These are phyloP conservation scores for Papilio demoleus DNA, from an alignment of 2,888 invertebrate species.

Conservation along the genomic window DNA sequence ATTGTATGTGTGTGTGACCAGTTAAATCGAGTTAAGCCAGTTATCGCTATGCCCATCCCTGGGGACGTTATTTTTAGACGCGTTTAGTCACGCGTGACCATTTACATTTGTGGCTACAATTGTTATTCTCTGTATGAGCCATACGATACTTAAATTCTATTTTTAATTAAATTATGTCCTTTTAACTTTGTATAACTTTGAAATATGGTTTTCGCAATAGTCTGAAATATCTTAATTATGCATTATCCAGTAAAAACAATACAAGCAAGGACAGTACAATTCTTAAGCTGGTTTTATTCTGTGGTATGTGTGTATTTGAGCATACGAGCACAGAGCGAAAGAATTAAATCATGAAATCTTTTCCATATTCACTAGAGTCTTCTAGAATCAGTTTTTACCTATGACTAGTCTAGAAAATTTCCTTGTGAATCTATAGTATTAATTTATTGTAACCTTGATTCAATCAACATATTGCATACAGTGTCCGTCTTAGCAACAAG, in stretches of 20 bases:
- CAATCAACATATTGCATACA: background rate
- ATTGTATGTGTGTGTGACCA: conserved; percentile 61
- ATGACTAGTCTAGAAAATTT: background rate
- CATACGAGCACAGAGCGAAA: too few relatives aligned
- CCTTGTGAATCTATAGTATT: background rate
- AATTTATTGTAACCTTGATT: conserved; percentile 17
- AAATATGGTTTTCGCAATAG: background rate
- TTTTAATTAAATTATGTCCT: background rate
- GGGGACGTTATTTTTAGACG: conserved; percentile 67
- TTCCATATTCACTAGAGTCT: too few relatives aligned
- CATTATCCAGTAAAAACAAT: too few relatives aligned
- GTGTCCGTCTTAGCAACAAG: conserved; percentile 1
- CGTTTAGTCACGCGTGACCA: conserved; percentile 66
- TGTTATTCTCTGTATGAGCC: conserved; percentile 18
- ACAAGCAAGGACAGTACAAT: too few relatives aligned
- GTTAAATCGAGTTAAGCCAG: conserved; percentile 66
- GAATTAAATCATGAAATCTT: too few relatives aligned
- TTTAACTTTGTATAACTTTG: background rate
- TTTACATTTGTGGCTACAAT: conserved; percentile 52
- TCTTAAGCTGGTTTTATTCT: background rate
- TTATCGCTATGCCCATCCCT: conserved; percentile 68
- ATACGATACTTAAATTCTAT: background rate
- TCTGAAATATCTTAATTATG: too few relatives aligned
- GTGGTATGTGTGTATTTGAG: too few relatives aligned
- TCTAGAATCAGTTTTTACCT: background rate